Percentiles rank a stretch among this genome's conserved stretches.
Evolutionary conservation across 2,113 vertebrate species (phyloP).

Genomic region (Rhynchomys soricoides): DNA sequence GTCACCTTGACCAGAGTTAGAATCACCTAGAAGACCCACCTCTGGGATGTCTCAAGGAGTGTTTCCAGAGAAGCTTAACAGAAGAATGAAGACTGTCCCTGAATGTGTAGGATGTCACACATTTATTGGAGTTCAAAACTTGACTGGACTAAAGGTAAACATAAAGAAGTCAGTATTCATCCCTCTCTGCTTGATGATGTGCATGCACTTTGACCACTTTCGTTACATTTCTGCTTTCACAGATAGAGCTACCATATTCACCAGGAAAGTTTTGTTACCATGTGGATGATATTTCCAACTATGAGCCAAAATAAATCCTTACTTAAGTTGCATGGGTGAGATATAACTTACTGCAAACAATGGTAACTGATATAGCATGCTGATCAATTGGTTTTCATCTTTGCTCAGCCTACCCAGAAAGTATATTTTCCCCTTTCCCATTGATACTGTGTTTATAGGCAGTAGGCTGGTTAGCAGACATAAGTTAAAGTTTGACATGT

Average conservation of each 20-base stretch:
- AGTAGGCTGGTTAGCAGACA: too few species aligned
- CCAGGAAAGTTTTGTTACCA: too few species aligned
- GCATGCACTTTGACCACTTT: too few species aligned
- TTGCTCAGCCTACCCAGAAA: not conserved
- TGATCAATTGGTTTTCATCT: not conserved
- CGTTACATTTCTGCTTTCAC: too few species aligned
- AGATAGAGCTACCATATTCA: not conserved
- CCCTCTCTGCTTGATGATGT: not conserved
- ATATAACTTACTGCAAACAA: not conserved
- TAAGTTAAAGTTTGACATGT: not conserved
- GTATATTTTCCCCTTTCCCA: not conserved
- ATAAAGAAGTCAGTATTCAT: not conserved
- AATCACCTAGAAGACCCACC: too few species aligned
- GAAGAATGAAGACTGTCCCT: not conserved
- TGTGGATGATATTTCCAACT: too few species aligned
- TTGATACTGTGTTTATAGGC: not conserved
- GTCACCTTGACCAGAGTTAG: not conserved
- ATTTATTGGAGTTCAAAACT: not conserved
- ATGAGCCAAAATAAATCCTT: not conserved
- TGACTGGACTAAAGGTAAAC: not conserved
- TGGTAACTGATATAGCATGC: not conserved
- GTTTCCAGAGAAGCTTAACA: not conserved
- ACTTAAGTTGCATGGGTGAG: not conserved
- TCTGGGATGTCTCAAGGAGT: not conserved
- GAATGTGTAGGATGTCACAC: fast-evolving